A percentile compares a stretch with the other conserved stretches of the same genome.
Conservation (phyloP, 2,113 vertebrate species). For the Candoia aspera region DNA sequence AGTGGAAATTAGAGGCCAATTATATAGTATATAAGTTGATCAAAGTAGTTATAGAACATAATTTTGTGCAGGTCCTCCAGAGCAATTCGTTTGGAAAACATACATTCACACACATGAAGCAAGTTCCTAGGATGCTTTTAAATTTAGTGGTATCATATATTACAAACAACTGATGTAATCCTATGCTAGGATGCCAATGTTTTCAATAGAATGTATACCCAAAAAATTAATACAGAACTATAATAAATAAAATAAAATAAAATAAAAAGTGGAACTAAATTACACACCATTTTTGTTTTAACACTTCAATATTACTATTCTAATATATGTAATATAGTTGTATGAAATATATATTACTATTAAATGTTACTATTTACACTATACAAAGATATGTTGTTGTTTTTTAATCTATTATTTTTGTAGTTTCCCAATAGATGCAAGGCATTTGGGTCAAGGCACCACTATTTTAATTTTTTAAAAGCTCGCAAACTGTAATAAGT, state of each 20-base stretch:
- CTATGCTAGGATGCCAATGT: background rate
- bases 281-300: background rate
- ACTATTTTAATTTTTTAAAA: background rate
- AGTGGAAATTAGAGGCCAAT: slow-evolving; percentile 62
- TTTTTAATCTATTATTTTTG: background rate
- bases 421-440: background rate
- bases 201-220: background rate
- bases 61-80: slow-evolving; percentile 28
- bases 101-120: background rate
- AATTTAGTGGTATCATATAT: background rate
- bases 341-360: background rate
- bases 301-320: background rate
- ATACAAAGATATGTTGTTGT: background rate
- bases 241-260: background rate
- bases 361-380: background rate
- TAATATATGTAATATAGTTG: background rate
- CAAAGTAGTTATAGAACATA: slow-evolving; percentile 46
- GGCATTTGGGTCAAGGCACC: background rate
- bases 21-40: slow-evolving; percentile 33
- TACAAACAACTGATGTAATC: background rate
- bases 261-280: background rate
- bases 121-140: background rate
- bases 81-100: slow-evolving; percentile 18
- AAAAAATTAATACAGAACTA: background rate
- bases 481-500: background rate